Evolutionary conservation across 2,113 vertebrate genomes (phyloP), one percentile per base, ranked within the genome.

Genomic region (Ursus arctos): DNA sequence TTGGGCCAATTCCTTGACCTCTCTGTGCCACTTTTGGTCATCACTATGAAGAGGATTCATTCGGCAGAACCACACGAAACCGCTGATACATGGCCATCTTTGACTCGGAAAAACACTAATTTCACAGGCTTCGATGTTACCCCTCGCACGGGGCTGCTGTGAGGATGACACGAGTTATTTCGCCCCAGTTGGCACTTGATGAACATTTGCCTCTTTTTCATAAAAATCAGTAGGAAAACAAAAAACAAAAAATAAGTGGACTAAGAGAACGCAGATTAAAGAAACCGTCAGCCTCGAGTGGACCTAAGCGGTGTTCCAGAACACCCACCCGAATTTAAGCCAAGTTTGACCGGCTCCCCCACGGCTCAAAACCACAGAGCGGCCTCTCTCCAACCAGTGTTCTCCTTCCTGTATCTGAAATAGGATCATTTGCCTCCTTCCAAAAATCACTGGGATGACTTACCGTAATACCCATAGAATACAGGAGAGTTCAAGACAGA

Each of bases 31-130:
- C 22, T 67, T 71, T 82, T 65, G 71, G 22, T 49, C n/a, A 49
- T 72, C 51, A 31, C 1, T 19, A 6, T 49, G 65, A 89, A 95
- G 11, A 95, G 31, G 36, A 69, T 53, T 26, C n/a, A 86, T 51
- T 74, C 77, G 4, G 14, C n/a, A 69, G 77, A 59, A 31, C 31
- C 43, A 12, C 47, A 43, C 16, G 51, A 88, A 80, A 81, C 1
- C 51, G 26, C 82, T 97, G n/a, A 22, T 81, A 55, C 36, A 28
- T 88, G 24, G 40, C 71, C 40, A 88, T 81, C 94, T 80, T 83
- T 95, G 18, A 85, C 63, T 81, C 63, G 86, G 7, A 89, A 82
- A 83, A 93, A 82, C 47, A 40, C 22, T 51, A 51, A 89, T 31
- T 87, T 88, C 24, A 21, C 63, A 69, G 2, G 4, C 55, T 13